phyloP scores from a whole-genome alignment of 2,113 vertebrate genomes.

The Leptobrachium leishanense region DNA sequence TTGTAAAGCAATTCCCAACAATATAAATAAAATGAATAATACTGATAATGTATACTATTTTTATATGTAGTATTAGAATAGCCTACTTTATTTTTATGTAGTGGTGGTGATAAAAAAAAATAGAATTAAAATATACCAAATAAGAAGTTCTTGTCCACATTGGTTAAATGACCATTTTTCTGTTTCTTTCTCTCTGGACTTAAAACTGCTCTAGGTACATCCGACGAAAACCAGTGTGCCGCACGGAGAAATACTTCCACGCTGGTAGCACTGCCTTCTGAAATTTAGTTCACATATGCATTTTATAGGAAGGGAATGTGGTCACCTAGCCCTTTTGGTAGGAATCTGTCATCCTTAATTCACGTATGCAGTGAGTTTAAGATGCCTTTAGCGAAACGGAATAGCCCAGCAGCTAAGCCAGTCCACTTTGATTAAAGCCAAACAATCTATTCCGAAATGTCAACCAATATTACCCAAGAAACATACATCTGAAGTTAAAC shows the following conservation, averaged over 20 bases:
- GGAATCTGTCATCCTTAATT: constrained; percentile 60
- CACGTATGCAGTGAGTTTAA: constrained; percentile 55
- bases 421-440: constrained; percentile 55
- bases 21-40: too few species aligned
- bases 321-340: constrained; percentile 55
- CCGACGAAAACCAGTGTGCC: constrained; percentile 23
- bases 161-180: background rate
- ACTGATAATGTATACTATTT: too few species aligned
- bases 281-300: constrained; percentile 55
- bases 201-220: background rate
- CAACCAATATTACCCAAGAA: constrained; percentile 52
- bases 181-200: background rate
- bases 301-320: constrained; percentile 56
- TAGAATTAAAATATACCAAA: too few species aligned
- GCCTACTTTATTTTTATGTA: too few species aligned
- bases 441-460: constrained; percentile 44
- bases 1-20: too few species aligned
- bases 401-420: constrained; percentile 56
- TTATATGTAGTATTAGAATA: too few species aligned
- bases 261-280: constrained; percentile 60
- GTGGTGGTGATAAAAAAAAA: too few species aligned
- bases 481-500: constrained; percentile 8
- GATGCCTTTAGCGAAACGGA: constrained; percentile 57
- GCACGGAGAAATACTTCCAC: constrained; percentile 55
- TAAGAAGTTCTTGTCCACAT: too few species aligned